phyloP scores from a whole-genome alignment of 2,113 vertebrate species.

The Cavia porcellus region DNA sequence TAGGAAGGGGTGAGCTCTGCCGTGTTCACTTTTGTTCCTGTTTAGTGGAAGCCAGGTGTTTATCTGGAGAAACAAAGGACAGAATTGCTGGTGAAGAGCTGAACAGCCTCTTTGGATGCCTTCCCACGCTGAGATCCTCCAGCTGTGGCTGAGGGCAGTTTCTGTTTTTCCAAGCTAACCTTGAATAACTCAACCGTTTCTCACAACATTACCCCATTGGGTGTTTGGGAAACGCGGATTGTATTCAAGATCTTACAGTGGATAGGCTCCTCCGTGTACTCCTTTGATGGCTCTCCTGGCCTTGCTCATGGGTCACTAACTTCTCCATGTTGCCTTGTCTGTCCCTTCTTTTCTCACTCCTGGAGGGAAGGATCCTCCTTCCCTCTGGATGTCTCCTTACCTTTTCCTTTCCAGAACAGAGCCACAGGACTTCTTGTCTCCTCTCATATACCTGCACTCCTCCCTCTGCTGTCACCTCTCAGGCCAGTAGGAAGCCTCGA shows the following conservation, averaged over 20 bases:
- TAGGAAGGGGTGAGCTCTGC: not conserved
- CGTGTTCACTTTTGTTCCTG: not conserved
- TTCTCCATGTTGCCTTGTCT: not conserved
- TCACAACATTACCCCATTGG: not conserved
- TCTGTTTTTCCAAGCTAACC: not conserved
- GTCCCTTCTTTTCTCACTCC: not conserved
- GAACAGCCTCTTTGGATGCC: not conserved
- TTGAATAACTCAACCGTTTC: not conserved
- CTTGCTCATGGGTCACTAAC: not conserved
- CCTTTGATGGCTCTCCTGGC: not conserved
- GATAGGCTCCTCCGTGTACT: not conserved
- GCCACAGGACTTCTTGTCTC: not conserved
- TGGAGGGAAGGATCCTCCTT: too few relatives aligned
- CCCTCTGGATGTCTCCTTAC: not conserved
- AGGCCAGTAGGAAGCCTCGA: not conserved
- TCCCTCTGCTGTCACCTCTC: fast-evolving
- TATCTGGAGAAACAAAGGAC: not conserved
- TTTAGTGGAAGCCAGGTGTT: not conserved
- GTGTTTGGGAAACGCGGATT: not conserved
- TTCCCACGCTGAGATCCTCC: not conserved
- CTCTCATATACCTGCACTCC: not conserved
- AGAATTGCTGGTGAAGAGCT: not conserved
- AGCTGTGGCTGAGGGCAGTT: not conserved
- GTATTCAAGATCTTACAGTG: not conserved
- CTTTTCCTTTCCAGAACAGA: not conserved